A percentile compares a stretch with the other conserved stretches of the same genome.
These are phyloP conservation scores for Pseudoatta argentina DNA, from an alignment of 1,140 invertebrate genomes.

Conservation along the genomic window DNA sequence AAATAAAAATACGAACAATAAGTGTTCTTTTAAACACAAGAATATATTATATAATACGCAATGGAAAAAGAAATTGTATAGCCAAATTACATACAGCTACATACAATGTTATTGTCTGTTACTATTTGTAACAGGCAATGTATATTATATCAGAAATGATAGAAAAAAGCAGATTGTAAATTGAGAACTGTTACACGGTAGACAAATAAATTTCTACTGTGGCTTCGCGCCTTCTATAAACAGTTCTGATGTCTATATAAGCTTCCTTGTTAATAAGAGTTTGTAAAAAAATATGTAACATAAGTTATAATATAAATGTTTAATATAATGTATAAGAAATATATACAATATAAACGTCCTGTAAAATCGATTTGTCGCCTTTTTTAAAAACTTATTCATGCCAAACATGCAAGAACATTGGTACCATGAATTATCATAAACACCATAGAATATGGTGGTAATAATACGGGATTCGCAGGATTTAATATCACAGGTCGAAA, in stretches of 20 bases:
- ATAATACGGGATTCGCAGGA: constrained; percentile 83
- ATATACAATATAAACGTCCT: constrained; percentile 29
- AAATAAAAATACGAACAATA: constrained; percentile 9
- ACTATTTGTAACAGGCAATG: constrained; percentile 16
- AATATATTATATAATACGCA: neutral
- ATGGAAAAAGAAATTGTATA: constrained; percentile 14
- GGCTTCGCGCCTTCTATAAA: neutral
- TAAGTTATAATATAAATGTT: constrained; percentile 54
- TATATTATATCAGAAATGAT: constrained; percentile 1
- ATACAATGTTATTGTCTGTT: neutral
- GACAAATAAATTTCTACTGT: neutral
- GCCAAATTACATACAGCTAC: neutral
- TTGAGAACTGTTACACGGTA: neutral
- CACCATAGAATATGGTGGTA: constrained; percentile 88
- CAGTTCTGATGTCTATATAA: constrained; percentile 3
- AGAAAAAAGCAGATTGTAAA: neutral
- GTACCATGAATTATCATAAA: constrained; percentile 88
- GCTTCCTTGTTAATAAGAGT: constrained; percentile 47
- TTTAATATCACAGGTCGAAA: constrained; percentile 85
- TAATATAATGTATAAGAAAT: constrained; percentile 50
- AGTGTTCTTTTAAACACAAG: constrained; percentile 18
- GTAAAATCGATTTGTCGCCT: constrained; percentile 28
- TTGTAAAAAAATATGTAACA: constrained; percentile 53
- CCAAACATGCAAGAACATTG: constrained; percentile 74
- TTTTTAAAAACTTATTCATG: constrained; percentile 36